Evolutionary conservation across 2,797 vertebrate genomes (phyloP), one percentile per base, ranked within the genome.

Genomic region (Danio aesculapii): DNA sequence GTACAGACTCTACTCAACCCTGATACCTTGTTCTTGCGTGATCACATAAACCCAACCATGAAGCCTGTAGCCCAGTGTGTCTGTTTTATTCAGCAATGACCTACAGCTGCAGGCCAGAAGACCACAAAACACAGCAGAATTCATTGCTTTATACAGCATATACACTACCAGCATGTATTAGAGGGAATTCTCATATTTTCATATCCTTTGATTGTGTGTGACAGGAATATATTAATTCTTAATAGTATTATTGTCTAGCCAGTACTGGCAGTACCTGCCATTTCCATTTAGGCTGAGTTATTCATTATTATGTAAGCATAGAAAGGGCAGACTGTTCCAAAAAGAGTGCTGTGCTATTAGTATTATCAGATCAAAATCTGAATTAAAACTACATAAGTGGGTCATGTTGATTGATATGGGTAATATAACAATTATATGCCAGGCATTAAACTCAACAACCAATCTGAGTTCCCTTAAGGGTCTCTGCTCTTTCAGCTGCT

Each of bases 51-150:
- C 47, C 49, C 47, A 62, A 62, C 47, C 77, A 53, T 16, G 39
- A 16, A 70, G 67, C 67, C 14, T 43, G 30, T 41, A 49, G 47
- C 17, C 19, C 39, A 52, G 77, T 16, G 66, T 69, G 82, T 79
- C 66, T 79, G 75, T 67, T 61, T 75, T 79, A 62, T 66, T 78
- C 72, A 53, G 59, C 82, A 75, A 47, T 91, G 91, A 91, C 93
- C 91, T 82, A 91, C 79, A 90, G 85, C 92, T 86, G 83, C 79
- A 76, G 73, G 88, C 89, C 83, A 39, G 12, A 50, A 12, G 76
- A 71, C 39, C 66, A 53, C 11, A 12, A 64, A 84, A 74, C 41
- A 58, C 58, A 55, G 14, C 69, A 72, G 52, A 75, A 62, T 49
- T 30, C 63, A 81, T 0, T 2, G 30, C 47, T 53, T 75, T 13